Base-by-base conservation (phyloP, 1,140 invertebrate genomes). In the Oryzaephilus surinamensis region DNA sequence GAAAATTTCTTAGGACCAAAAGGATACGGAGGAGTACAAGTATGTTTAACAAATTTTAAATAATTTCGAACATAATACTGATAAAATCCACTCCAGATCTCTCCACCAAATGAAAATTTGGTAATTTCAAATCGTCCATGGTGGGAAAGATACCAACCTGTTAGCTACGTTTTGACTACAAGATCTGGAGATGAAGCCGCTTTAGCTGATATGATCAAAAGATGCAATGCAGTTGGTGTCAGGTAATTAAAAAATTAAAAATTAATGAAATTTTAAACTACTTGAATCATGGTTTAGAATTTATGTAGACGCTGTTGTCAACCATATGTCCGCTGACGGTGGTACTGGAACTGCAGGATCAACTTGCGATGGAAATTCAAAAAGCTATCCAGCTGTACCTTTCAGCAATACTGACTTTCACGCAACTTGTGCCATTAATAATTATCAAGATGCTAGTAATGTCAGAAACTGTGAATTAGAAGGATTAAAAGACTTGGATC, bases 61-160 rank as follows among this genome's bases (percentile, higher is more conserved):
- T n/a, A n/a, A n/a, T n/a, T n/a, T n/a, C n/a, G n/a, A n/a, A n/a
- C n/a, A n/a, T n/a, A n/a, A n/a, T n/a, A n/a, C n/a, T n/a, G n/a
- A n/a, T n/a, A n/a, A n/a, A n/a, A n/a, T n/a, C n/a, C n/a, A n/a
- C n/a, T 91, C 1, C 87, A 76, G 73, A 62, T 74, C n/a, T 77
- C 74, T 13, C 74, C 76, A 8, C 65, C 70, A 0, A 73, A 66
- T 45, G 76, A 78, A 57, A 74, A 76, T 48, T 39, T 72, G 4
- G 43, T 73, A 6, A 39, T 65, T n/a, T 28, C 35, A 0, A 52
- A 61, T 8, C 74, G 81, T 37, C 80, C 73, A 38, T 90, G 73
- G 89, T 90, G 76, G 68, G 85, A 92, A 61, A 66, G 88, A 4
- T 95, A 95, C 48, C 90, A 94, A 60, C 85, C 87, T 0, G 77